Evolutionary conservation across 2,113 vertebrate species (phyloP).

Genomic region (Toxotes chatareus): DNA sequence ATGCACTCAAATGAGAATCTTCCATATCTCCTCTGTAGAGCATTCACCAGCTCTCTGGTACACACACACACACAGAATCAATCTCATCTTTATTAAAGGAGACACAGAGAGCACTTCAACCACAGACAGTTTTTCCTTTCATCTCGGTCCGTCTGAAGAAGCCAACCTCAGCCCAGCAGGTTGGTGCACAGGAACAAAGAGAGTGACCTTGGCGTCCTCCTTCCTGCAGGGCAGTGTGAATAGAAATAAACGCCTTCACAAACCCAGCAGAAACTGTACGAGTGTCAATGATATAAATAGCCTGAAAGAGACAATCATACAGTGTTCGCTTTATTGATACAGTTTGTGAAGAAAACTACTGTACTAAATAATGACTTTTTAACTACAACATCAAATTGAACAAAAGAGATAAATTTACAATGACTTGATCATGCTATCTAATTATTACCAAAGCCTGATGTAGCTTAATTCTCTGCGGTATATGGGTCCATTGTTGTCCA

Average conservation of each 20-base stretch:
- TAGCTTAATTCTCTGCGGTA: no score
- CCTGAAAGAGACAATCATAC: background rate
- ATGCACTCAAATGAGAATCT: background rate
- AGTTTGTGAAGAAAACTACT: no score
- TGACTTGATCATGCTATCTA: no score
- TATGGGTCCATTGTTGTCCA: no score
- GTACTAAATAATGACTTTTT: no score
- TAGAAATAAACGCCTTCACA: constrained; percentile 52
- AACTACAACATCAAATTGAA: no score
- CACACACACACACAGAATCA: constrained; percentile 31
- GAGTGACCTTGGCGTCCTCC: constrained; percentile 37
- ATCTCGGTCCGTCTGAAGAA: constrained; percentile 50
- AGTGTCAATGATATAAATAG: background rate
- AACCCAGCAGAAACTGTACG: background rate
- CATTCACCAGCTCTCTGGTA: background rate
- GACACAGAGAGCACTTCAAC: constrained; percentile 27
- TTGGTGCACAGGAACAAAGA: constrained; percentile 29
- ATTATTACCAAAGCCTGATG: no score
- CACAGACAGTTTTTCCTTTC: constrained; percentile 41
- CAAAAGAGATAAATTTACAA: no score
- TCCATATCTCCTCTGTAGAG: background rate
- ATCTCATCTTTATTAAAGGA: constrained; percentile 64
- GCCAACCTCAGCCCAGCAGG: constrained; percentile 25
- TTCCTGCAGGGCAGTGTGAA: constrained; percentile 31
- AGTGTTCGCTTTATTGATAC: no score